Conservation (phyloP, 2,888 invertebrate species). For the Chalcis sispes region DNA sequence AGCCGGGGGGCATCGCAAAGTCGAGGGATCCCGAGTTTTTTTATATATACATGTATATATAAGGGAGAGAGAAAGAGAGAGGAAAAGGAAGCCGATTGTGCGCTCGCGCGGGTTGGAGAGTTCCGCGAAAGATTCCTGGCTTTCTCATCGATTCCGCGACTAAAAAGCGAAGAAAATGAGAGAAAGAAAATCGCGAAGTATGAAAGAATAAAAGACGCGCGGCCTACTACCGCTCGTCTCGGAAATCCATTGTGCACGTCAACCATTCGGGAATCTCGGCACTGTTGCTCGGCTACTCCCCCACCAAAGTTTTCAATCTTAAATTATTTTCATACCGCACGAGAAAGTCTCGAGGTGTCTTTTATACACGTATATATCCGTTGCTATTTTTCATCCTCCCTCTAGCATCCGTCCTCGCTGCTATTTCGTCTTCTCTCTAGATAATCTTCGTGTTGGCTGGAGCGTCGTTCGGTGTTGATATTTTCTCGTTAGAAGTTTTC, state of each 20-base stretch:
- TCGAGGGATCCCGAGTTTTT: no score
- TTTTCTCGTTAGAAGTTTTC: no score
- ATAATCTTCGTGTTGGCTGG: no score
- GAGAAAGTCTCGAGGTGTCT: no score
- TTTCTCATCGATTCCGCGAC: slow-evolving; percentile 53
- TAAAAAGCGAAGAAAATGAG: slow-evolving; percentile 24
- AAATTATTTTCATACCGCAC: no score
- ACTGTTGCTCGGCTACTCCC: neutral
- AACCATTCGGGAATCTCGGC: neutral
- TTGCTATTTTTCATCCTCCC: no score
- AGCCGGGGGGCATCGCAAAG: slow-evolving; percentile 64
- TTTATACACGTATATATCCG: no score
- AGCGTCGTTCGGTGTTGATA: no score
- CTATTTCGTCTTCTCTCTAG: no score
- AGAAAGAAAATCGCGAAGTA: no score
- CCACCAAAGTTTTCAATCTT: neutral
- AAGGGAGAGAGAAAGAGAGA: slow-evolving; percentile 22
- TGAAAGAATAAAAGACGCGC: slow-evolving; percentile 41
- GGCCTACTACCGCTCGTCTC: neutral
- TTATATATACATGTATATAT: no score
- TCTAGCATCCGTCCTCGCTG: no score
- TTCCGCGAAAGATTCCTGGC: slow-evolving; percentile 44
- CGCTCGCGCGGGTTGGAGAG: neutral
- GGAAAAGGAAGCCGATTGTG: slow-evolving; percentile 41
- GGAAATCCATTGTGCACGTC: slow-evolving; percentile 30